Conservation (phyloP, 2,113 vertebrate species). For the Morphnarchus princeps region DNA sequence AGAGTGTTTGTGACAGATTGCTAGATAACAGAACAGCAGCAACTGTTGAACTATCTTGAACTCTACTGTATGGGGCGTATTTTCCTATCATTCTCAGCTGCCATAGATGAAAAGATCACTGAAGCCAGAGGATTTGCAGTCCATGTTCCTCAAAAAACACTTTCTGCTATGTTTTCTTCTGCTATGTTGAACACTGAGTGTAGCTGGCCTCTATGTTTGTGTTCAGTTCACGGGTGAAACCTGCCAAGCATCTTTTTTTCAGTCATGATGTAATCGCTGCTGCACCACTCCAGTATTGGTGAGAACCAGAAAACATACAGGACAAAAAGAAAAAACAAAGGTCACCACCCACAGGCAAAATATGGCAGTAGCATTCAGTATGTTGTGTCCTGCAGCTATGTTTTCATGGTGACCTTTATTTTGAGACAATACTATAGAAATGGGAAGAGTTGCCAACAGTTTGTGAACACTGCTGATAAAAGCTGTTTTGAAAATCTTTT, state of each 20-base stretch:
- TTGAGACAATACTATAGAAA: not conserved
- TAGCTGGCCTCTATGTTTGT: not conserved
- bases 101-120: not conserved
- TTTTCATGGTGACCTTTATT: not conserved
- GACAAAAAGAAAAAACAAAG: not conserved
- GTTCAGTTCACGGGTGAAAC: not conserved
- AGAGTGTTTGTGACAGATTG: not conserved
- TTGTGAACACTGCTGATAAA: constrained; percentile 4
- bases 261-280: not conserved
- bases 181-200: not conserved
- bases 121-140: not conserved
- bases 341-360: not conserved
- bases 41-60: not conserved
- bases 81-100: not conserved
- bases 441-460: not conserved
- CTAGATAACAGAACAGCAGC: not conserved
- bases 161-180: not conserved
- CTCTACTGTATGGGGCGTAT: not conserved
- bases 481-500: constrained; percentile 11
- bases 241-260: not conserved
- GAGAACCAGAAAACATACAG: not conserved
- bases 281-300: not conserved
- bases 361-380: not conserved
- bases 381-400: not conserved
- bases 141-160: not conserved